Evolutionary conservation across 2,888 invertebrate genomes (phyloP), one percentile per base, ranked within the genome.

Genomic region (Pedicia rivosa): DNA sequence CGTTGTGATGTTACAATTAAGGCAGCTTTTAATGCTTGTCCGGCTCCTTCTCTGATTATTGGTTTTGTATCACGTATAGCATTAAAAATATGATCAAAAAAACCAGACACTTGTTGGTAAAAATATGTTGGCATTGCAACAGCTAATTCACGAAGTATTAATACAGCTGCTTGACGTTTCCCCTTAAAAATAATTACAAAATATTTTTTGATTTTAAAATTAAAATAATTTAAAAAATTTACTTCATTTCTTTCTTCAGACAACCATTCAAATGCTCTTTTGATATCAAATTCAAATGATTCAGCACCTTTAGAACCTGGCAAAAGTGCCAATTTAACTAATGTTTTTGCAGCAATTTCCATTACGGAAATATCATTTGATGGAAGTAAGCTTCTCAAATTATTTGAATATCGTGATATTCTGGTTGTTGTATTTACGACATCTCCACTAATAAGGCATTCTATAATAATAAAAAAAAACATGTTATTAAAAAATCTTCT

Each of bases 261-360:
- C 5, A 97, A 66, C 91, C 91, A 94, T 57, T 97, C 97, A 56
- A 92, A 84, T 2, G 95, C 90, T 52, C 87, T 70, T 57, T 91
- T 91, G 2, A 95, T 88, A 63, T 95, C 94, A 65, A 92, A 92
- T 51, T 95, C 94, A n/a, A 97, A 92, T 56, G 94, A 92, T 54
- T 94, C 92, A 0, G 91, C 87, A 20, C 94, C 83, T 57, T 88
- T 90, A 0, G 91, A 88, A 10, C 94, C 94, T 1, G 86, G 87
- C 13, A 83, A 78, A 15, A 90, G 70, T 2, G 94, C 94, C 37
- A 98, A 64, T 46, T 86, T 83, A 1, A 94, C 95, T 45, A 97
- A 79, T 4, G 95, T 94, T 55, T 88, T 86, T 2, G 95, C 92
- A 4, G 94, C 90, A 47, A 95, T 67, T 64, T 95, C 92, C 86